A percentile compares a stretch with the other conserved stretches of the same genome.
phyloP scores from a whole-genome alignment of 1,140 invertebrate species.

The Brachionus paranguensis region DNA sequence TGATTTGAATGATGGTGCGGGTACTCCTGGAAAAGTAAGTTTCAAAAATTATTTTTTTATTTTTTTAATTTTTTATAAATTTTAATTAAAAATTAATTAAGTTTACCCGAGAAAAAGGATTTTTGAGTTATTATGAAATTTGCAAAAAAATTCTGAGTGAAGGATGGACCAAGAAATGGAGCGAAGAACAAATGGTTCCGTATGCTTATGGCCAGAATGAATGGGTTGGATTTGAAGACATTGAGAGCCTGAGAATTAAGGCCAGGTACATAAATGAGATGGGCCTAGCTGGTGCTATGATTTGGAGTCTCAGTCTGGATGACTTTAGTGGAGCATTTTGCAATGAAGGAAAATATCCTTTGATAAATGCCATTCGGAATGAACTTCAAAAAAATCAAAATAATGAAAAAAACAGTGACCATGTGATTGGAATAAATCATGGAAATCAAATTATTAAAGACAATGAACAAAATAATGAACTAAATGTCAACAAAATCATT shows the following conservation, averaged over 20 bases:
- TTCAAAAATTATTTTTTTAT: background rate
- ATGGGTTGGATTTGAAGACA: constrained; percentile 86
- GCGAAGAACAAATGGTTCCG: constrained; percentile 83
- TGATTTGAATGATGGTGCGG: constrained; percentile 66
- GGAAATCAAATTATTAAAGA: too few relatives aligned
- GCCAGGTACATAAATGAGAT: constrained; percentile 84
- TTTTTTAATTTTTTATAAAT: too few relatives aligned
- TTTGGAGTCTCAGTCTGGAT: constrained; percentile 90
- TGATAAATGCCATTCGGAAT: constrained; percentile 42
- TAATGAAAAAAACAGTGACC: too few relatives aligned
- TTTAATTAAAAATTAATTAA: constrained; percentile 49
- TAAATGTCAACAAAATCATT: too few relatives aligned
- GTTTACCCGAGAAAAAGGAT: constrained; percentile 77
- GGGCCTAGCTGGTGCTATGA: constrained; percentile 86
- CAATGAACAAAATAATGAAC: too few relatives aligned
- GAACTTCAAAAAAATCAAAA: too few relatives aligned
- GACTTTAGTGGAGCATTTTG: constrained; percentile 47
- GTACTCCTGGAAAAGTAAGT: constrained; percentile 47
- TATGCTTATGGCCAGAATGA: constrained; percentile 77
- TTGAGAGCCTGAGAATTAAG: constrained; percentile 75
- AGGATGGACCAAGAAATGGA: constrained; percentile 80
- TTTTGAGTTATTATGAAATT: constrained; percentile 85
- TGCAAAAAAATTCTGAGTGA: constrained; percentile 78
- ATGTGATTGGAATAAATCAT: too few relatives aligned
- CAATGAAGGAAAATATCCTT: constrained; percentile 47